Base-by-base conservation (phyloP, 2,888 invertebrate genomes). In the Xestia c-nigrum region DNA sequence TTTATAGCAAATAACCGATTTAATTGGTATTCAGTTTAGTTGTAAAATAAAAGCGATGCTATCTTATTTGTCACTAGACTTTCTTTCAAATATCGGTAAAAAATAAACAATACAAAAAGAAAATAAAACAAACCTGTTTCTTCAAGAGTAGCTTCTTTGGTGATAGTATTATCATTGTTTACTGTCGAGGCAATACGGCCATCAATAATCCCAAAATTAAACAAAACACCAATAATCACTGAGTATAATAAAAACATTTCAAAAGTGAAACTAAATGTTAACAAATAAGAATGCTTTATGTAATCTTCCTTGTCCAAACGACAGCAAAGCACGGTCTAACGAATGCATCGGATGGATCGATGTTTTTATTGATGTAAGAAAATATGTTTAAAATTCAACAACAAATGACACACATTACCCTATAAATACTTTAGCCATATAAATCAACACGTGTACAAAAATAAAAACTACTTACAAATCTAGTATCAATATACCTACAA, bases 371-470 rank as follows among this genome's bases (percentile, higher is more conserved):
- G 50, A 72, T 55, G 14, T 3, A 64, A 46, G 71, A 72, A 80
- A 76, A 85, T 76, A 55, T n/a, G 77, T 70, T 74, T 57, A 61
- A 81, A 74, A 78, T 77, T 74, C 85, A 84, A 66, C 3, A 72
- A 67, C 57, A 64, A 69, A 70, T 80, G 69, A 80, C 74, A 61
- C n/a, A 57, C n/a, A 68, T 72, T 71, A 5, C 57, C 24, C 31
- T 64, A 50, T 84, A 43, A 9, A 0, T 43, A 24, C 31, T 43
- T 43, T 66, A 12, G 24, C 12, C 43, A 19, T 19, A 31, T 47
- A 66, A 21, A 40, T 38, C 55, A 31, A 74, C 73, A 74, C 85
- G 82, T 67, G 82, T 55, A 12, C 0, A 61, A 31, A 38, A 61
- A 61, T 61, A 43, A 12, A 9, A 43, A 63, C 47, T 70, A 67